Base-by-base conservation (phyloP, 2,113 vertebrate species). In the Neoarius graeffei region DNA sequence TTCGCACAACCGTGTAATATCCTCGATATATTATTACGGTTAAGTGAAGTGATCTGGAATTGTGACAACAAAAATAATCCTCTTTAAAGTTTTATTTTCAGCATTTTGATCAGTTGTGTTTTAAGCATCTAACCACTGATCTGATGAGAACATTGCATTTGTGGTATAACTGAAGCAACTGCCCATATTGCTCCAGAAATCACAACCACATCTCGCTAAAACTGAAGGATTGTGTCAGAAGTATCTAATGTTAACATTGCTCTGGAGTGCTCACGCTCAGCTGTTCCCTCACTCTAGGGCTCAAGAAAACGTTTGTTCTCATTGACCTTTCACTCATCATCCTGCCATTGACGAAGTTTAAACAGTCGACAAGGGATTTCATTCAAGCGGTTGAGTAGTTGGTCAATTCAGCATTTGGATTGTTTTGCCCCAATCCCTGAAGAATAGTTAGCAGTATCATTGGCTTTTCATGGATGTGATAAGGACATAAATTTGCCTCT, bases 201-300 rank as follows among this genome's bases (percentile, higher is more conserved):
- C 54, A 80, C 54, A 59, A 15, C 2, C 42, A 20, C 6, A 30
- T 7, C 81, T n/a, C 15, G 54, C 7, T 66, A 66, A 84, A 54
- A 10, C 35, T 7, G 25, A 17, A 17, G 35, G 4, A 73, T 57
- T 77, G 30, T 59, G 27, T 2, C 64, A 0, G 25, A 62, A 11
- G 27, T 76, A 85, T 60, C 27, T 52, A 64, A 17, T 35, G 57
- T 27, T 80, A 67, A 25, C 54, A 7, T 71, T 64, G n/a, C 35
- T 84, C 73, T 73, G 19, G 82, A 62, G 19, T 20, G 50, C 35
- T 79, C 4, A 77, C 35, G 30, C 77, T 87, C 82, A 80, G 35
- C 66, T 48, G 13, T 52, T 74, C 60, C 20, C n/a, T 84, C 81
- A 86, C 86, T 81, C 56, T 10, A 25, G 66, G 81, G 60, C 62